A percentile compares a stretch with the other conserved stretches of the same genome.
Evolutionary conservation across 1,140 invertebrate genomes (phyloP).

Genomic region (Drosophila setifemur): DNA sequence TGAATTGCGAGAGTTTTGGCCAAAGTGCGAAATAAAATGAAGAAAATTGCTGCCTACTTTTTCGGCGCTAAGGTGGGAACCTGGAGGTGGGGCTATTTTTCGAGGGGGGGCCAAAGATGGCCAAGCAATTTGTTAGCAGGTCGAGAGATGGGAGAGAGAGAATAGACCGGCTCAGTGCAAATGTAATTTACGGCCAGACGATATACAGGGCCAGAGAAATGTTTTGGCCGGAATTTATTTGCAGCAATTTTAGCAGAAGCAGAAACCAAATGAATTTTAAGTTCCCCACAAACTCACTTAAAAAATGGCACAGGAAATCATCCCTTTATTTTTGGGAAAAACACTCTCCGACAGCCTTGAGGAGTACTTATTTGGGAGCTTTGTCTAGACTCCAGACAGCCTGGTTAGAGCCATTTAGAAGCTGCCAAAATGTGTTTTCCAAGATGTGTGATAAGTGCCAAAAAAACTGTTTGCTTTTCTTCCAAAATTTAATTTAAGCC

Average conservation of each 20-base stretch:
- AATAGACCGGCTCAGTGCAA: slow-evolving; percentile 41
- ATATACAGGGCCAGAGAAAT: slow-evolving; percentile 29
- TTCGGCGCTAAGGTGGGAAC: slow-evolving; percentile 3
- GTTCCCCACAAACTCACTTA: neutral
- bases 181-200: slow-evolving; percentile 44
- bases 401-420: too few species aligned
- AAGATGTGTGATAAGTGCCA: too few species aligned
- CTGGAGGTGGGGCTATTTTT: slow-evolving; percentile 11
- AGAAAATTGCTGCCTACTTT: slow-evolving; percentile 46
- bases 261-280: slow-evolving; percentile 40
- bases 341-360: neutral
- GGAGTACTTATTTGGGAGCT: neutral
- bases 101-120: slow-evolving; percentile 3
- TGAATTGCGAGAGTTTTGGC: neutral
- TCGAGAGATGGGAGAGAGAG: slow-evolving; percentile 21
- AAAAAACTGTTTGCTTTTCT: too few species aligned
- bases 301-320: neutral
- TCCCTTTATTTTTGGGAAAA: neutral
- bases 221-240: slow-evolving; percentile 32
- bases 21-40: slow-evolving; percentile 40
- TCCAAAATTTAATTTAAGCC: too few species aligned
- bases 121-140: slow-evolving; percentile 46
- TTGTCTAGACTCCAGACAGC: neutral
- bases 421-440: too few species aligned
- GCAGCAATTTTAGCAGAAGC: slow-evolving; percentile 17